A percentile compares a stretch with the other conserved stretches of the same genome.
Evolutionary conservation across 2,888 invertebrate species (phyloP).

Genomic region (Drosophila crucigera): DNA sequence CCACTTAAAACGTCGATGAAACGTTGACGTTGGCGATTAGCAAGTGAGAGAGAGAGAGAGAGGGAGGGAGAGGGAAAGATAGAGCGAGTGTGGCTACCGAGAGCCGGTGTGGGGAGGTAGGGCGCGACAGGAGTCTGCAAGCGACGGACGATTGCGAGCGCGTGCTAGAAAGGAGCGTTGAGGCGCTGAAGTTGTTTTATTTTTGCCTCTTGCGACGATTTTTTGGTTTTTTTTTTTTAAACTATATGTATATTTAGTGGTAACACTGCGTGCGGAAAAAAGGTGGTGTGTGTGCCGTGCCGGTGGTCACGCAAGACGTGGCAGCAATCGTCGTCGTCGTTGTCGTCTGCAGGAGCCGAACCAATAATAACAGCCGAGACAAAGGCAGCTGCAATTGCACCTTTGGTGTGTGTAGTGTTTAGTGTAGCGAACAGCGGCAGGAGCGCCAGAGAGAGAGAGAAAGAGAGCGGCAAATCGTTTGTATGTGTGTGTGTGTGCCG

Average conservation of each 20-base stretch:
- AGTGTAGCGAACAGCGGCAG: constrained; percentile 22
- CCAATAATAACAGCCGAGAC: constrained; percentile 60
- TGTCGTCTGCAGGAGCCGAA: constrained; percentile 46
- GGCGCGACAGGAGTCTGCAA: constrained; percentile 65
- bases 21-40: constrained; percentile 50
- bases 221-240: constrained; percentile 13
- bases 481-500: background rate
- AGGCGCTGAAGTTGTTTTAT: constrained; percentile 42
- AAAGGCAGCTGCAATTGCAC: constrained; percentile 82
- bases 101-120: constrained; percentile 10
- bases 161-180: constrained; percentile 67
- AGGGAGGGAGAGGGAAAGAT: constrained; percentile 5
- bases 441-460: constrained; percentile 24
- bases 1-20: constrained; percentile 80
- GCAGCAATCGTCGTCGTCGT: constrained; percentile 26
- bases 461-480: constrained; percentile 15
- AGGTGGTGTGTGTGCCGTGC: constrained; percentile 53
- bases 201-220: constrained; percentile 45
- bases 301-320: constrained; percentile 80
- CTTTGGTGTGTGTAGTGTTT: constrained; percentile 47
- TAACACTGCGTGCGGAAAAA: constrained; percentile 50
- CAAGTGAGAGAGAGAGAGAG: constrained; percentile 19
- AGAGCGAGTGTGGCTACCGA: background rate
- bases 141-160: constrained; percentile 43
- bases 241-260: constrained; percentile 73